Evolutionary conservation across 2,113 vertebrate species (phyloP).

Genomic region (Coreoperca whiteheadi): DNA sequence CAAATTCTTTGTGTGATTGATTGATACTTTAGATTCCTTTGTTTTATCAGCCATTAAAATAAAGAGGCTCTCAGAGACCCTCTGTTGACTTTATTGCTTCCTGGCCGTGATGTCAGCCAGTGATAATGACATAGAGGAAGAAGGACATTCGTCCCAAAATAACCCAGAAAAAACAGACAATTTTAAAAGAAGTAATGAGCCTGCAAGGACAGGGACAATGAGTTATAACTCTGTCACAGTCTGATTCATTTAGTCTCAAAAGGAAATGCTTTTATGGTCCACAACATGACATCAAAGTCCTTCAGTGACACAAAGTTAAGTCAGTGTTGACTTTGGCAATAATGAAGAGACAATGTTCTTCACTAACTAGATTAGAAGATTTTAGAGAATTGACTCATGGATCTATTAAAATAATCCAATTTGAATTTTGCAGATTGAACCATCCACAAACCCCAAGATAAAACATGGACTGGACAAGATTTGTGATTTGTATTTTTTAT

Average conservation of each 20-base stretch:
- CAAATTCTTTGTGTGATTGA: slow-evolving; percentile 32
- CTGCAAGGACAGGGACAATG: slow-evolving; percentile 26
- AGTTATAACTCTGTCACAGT: slow-evolving; percentile 53
- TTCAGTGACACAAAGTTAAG: slow-evolving; percentile 29
- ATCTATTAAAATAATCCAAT: slow-evolving; percentile 7
- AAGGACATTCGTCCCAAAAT: slow-evolving; percentile 70
- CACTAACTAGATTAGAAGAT: neutral
- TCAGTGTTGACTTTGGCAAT: slow-evolving; percentile 37
- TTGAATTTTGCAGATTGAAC: neutral
- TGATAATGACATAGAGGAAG: slow-evolving; percentile 77
- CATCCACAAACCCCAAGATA: slow-evolving; percentile 46
- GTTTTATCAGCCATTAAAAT: slow-evolving; percentile 41
- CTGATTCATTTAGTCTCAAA: slow-evolving; percentile 64
- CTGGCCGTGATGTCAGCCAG: slow-evolving; percentile 72
- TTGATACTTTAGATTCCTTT: slow-evolving; percentile 15
- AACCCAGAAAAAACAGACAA: slow-evolving; percentile 57
- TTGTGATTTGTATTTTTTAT: slow-evolving; percentile 82
- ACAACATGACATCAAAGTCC: slow-evolving; percentile 48
- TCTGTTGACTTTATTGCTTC: slow-evolving; percentile 77
- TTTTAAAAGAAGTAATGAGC: slow-evolving; percentile 65
- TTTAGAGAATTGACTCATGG: slow-evolving; percentile 16
- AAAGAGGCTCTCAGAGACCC: slow-evolving; percentile 43
- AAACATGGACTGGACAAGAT: slow-evolving; percentile 73
- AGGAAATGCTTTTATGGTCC: slow-evolving; percentile 57
- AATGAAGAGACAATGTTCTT: slow-evolving; percentile 14